phyloP scores from a whole-genome alignment of 2,888 invertebrate genomes.

The Venustoraphidia nigricollis region DNA sequence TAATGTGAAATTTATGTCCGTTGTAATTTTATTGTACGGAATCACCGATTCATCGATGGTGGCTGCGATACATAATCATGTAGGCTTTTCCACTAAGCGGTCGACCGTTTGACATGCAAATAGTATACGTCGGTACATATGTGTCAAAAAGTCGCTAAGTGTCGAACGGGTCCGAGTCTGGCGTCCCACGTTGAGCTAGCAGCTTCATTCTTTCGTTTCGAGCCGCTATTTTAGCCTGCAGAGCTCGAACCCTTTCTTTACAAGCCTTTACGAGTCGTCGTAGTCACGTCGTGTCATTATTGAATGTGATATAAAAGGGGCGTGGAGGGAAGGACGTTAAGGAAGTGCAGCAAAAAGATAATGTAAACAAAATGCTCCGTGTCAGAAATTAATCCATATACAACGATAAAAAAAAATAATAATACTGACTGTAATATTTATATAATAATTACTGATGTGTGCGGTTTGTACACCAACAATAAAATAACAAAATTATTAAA shows the following conservation, averaged over 20 bases:
- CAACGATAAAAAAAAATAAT: constrained; percentile 15
- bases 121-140: background rate
- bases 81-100: constrained; percentile 5
- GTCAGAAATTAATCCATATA: constrained; percentile 18
- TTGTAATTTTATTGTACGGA: no score
- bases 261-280: constrained; percentile 45
- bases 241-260: constrained; percentile 70
- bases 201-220: constrained; percentile 79
- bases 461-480: no score
- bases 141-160: constrained; percentile 27
- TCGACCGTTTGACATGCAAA: background rate
- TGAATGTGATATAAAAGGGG: constrained; percentile 10
- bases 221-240: constrained; percentile 77
- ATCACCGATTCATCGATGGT: background rate
- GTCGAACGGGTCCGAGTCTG: constrained; percentile 63
- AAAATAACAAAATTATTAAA: no score
- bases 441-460: no score
- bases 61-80: constrained; percentile 5
- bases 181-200: constrained; percentile 72
- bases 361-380: constrained; percentile 24
- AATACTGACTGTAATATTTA: background rate
- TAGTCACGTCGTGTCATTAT: constrained; percentile 5
- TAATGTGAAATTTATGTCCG: no score
- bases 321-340: constrained; percentile 15
- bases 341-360: constrained; percentile 31